phyloP scores from a whole-genome alignment of 1,140 invertebrate genomes.

The Amyelois transitella region DNA sequence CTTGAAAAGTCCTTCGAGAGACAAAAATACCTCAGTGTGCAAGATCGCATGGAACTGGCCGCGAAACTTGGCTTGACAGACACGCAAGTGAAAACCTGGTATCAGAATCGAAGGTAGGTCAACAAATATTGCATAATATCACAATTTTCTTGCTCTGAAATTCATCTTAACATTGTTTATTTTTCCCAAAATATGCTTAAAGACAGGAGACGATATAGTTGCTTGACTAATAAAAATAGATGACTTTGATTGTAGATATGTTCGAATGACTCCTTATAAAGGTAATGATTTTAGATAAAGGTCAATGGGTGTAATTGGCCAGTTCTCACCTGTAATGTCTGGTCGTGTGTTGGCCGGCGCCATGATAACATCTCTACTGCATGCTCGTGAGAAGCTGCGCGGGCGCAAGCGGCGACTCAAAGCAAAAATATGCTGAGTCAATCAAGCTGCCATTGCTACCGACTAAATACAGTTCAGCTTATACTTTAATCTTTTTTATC shows the following conservation, averaged over 20 bases:
- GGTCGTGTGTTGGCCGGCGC: not conserved
- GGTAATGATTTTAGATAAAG: not conserved
- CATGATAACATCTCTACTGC: constrained; percentile 3
- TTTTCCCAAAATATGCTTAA: too few species aligned
- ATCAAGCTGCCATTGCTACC: not conserved
- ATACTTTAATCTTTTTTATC: not conserved
- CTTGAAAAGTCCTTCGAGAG: constrained; percentile 98
- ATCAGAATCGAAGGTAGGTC: constrained; percentile 96
- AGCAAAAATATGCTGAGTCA: constrained; percentile 4
- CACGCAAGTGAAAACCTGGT: constrained; percentile 99
- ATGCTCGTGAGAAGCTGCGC: constrained; percentile 1
- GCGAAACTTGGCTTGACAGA: constrained; percentile 96
- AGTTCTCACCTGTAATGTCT: not conserved
- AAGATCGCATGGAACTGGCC: constrained; percentile 98
- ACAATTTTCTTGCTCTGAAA: too few species aligned
- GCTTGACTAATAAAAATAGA: too few species aligned
- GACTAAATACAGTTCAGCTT: not conserved
- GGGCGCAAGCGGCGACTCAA: constrained; percentile 1
- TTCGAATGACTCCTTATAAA: not conserved
- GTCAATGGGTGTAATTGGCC: not conserved
- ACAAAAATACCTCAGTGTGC: constrained; percentile 98
- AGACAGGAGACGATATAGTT: too few species aligned
- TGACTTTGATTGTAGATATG: too few species aligned
- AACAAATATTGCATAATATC: too few species aligned
- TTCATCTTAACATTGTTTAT: too few species aligned